These are phyloP conservation scores for Zaprionus camerounensis DNA, from an alignment of 1,140 invertebrate genomes.

Conservation along the genomic window DNA sequence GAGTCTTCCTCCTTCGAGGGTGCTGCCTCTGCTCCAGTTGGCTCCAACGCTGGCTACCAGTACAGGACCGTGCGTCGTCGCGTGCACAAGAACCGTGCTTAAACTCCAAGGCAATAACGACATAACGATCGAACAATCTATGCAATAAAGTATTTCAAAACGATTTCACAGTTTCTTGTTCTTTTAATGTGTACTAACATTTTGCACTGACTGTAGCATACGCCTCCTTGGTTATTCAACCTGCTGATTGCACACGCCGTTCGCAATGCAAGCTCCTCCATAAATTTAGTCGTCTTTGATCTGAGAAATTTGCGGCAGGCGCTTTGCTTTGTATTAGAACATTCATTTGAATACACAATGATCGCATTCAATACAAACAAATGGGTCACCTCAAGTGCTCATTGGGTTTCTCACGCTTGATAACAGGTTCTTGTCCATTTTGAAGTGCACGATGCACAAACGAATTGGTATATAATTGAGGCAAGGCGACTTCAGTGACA, in stretches of 20 bases:
- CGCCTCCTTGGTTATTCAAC: conserved; percentile 9
- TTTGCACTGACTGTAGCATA: background rate
- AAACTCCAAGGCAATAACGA: conserved; percentile 9
- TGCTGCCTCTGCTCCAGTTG: conserved; percentile 57
- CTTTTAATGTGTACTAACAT: background rate
- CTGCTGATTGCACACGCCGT: background rate
- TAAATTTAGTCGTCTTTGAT: conserved; percentile 64
- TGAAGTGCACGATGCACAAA: conserved; percentile 11
- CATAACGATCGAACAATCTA: background rate
- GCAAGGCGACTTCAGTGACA: conserved; percentile 3
- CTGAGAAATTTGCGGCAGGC: conserved; percentile 50
- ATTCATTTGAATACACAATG: conserved; percentile 58
- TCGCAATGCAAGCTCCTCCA: conserved; percentile 23
- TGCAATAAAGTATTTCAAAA: conserved; percentile 25
- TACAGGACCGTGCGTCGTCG: conserved; percentile 72
- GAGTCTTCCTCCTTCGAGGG: conserved; percentile 41
- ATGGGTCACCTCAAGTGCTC: conserved; percentile 58
- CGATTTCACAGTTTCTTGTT: background rate
- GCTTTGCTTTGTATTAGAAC: conserved; percentile 48
- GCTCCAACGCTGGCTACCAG: conserved; percentile 46
- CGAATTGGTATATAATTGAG: conserved; percentile 44
- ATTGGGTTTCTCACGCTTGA: conserved; percentile 67
- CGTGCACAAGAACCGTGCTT: conserved; percentile 67
- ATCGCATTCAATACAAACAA: conserved; percentile 53
- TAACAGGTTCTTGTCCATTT: conserved; percentile 56